Base-by-base conservation (phyloP, 2,797 vertebrate species). In the Semaprochilodus insignis region DNA sequence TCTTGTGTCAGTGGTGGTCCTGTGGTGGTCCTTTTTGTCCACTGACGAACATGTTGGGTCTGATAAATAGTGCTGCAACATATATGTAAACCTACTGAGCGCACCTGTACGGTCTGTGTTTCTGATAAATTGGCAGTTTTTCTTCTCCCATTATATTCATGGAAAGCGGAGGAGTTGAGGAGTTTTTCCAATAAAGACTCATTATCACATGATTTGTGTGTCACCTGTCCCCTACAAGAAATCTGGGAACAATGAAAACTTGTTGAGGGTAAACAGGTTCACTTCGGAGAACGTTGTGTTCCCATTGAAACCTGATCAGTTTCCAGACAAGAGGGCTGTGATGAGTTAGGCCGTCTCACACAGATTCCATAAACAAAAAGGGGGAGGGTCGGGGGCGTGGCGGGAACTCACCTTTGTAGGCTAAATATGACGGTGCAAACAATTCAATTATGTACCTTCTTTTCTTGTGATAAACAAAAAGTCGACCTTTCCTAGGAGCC, bases 241-340 rank as follows among this genome's bases (percentile, higher is more conserved):
- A 83, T 89, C 86, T 81, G 88, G 89, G 91, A 93, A 94, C 90
- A 93, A 92, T 91, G 81, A 85, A 31, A 34, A 81, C 81, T 84
- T 92, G 90, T 89, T 90, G 87, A 80, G 87, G 87, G 92, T 90
- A 92, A 90, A 89, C 91, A 90, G 87, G 91, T 85, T 91, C 71
- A 52, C 86, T 87, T 90, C 90, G 88, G 74, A n/a, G 93, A 91
- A 88, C 90, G 82, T 59, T 23, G 27, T 90, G 90, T 91, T 90
- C 93, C 91, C 76, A 86, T 89, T 89, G 90, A 88, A 90, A 93
- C 87, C 78, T 31, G 88, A 91, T 88, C 93, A 86, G 90, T n/a
- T 70, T 77, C 44, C 54, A 80, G 48, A 67, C 6, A 1, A 0
- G 31, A 84, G 80, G 66, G 19, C 71, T 77, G 77, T 91, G 90